Evolutionary conservation across 2,113 vertebrate species (phyloP).

Genomic region (Colossoma macropomum): DNA sequence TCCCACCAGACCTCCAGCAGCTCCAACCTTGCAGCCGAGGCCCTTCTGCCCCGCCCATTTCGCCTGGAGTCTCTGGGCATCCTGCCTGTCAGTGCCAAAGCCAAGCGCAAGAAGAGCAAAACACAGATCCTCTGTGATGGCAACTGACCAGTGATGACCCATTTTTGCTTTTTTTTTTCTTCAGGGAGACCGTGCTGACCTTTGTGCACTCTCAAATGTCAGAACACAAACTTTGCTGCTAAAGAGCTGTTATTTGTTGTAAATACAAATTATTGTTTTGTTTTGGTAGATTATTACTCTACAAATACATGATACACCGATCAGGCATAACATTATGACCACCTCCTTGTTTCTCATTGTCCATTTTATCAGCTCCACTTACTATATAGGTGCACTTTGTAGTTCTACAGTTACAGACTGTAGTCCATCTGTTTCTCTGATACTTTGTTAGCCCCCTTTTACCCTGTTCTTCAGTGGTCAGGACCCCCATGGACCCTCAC

Average conservation of each 20-base stretch:
- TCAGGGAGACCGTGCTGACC: background rate
- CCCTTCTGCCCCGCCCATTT: slow-evolving; percentile 82
- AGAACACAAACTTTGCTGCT: background rate
- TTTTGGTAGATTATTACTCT: background rate
- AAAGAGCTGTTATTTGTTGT: background rate
- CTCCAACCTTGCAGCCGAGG: slow-evolving; percentile 63
- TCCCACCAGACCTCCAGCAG: slow-evolving; percentile 64
- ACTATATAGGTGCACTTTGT: too few relatives aligned
- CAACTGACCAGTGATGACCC: slow-evolving; percentile 57
- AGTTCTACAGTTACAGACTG: too few relatives aligned
- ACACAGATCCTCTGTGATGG: slow-evolving; percentile 60
- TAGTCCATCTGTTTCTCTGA: too few relatives aligned
- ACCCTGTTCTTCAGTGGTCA: too few relatives aligned
- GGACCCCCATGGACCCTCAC: too few relatives aligned
- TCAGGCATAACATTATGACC: too few relatives aligned
- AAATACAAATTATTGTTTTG: background rate
- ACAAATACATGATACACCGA: background rate
- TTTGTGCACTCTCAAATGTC: background rate
- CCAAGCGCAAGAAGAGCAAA: slow-evolving; percentile 82
- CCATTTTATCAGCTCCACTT: too few relatives aligned
- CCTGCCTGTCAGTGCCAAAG: slow-evolving; percentile 66
- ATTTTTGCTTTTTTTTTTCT: background rate
- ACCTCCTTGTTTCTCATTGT: too few relatives aligned
- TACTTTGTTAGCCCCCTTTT: too few relatives aligned
- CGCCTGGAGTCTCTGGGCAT: slow-evolving; percentile 82